Percentiles rank a stretch among this genome's conserved stretches.
Evolutionary conservation across 2,888 invertebrate species (phyloP).

Genomic region (Chamaedrilus cognettii): DNA sequence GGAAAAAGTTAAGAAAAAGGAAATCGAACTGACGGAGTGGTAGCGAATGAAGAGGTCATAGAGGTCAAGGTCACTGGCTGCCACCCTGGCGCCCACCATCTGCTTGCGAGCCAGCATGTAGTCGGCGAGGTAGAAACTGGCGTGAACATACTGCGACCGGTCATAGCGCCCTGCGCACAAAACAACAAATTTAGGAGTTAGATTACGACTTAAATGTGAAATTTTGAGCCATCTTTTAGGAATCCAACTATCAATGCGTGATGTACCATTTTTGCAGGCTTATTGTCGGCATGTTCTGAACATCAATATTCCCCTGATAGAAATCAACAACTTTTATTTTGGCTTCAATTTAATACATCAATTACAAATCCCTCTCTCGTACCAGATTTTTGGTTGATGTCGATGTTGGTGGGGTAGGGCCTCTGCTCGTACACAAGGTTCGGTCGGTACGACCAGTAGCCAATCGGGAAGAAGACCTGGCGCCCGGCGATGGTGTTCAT

Average conservation of each 20-base stretch:
- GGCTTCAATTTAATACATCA: too few relatives aligned
- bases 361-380: too few relatives aligned
- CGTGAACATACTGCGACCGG: conserved; percentile 70
- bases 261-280: too few relatives aligned
- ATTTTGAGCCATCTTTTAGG: too few relatives aligned
- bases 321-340: too few relatives aligned
- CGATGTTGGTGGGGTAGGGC: conserved; percentile 50
- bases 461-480: conserved; percentile 90
- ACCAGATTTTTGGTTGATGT: conserved; percentile 61
- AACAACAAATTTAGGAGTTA: too few relatives aligned
- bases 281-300: too few relatives aligned
- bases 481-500: conserved; percentile 90
- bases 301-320: too few relatives aligned
- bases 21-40: conserved; percentile 52
- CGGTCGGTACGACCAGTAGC: conserved; percentile 86
- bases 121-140: conserved; percentile 83
- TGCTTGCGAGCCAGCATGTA: conserved; percentile 68
- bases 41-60: conserved; percentile 73
- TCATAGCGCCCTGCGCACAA: conserved; percentile 79
- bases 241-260: too few relatives aligned
- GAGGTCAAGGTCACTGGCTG: conserved; percentile 56
- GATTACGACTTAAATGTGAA: too few relatives aligned
- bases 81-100: conserved; percentile 58
- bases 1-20: too few relatives aligned
- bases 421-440: conserved; percentile 56